Base-by-base conservation (phyloP, 2,888 invertebrate genomes). In the Zonitis immaculata region DNA sequence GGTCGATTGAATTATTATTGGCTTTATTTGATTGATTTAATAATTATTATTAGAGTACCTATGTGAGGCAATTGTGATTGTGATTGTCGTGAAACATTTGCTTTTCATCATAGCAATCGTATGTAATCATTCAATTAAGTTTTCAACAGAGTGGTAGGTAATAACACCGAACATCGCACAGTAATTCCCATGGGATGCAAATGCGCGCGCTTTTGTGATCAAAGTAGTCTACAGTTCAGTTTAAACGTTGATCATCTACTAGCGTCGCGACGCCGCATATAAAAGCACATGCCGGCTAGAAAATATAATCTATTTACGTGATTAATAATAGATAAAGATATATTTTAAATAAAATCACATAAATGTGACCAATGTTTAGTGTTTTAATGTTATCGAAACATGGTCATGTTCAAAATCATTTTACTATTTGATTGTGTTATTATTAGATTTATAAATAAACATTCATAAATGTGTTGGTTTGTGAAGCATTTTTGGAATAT, bases 151-250 rank as follows among this genome's bases (percentile, higher is more conserved):
- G 59, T 62, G 63, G 65, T 61, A 63, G 59, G 62, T 64, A 67
- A 60, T 65, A 65, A 65, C 64, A 64, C 56, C 55, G 66, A 65
- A 66, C 61, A 66, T 65, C 64, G 66, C 66, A 61, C 62, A 60
- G 63, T 58, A 57, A 62, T 59, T 65, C 70, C 68, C 66, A 49
- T 57, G 70, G 66, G 69, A 68, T 64, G 66, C 62, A 66, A 69
- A 64, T 69, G 70, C 70, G 70, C 70, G 67, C 70, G 70, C 68
- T 68, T 66, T 68, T 65, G 63, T 61, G 65, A 67, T 66, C 66
- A 65, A 66, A 67, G 62, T 57, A 54, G 55, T 56, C 58, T 55
- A 52, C 56, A 55, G 61, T 61, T 57, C 61, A 61, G 61, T 61
- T 59, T 51, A 54, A 61, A 50, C 57, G 55, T 56, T 57, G 61